phyloP scores from a whole-genome alignment of 2,888 invertebrate species.

The Drosophila falleni region DNA sequence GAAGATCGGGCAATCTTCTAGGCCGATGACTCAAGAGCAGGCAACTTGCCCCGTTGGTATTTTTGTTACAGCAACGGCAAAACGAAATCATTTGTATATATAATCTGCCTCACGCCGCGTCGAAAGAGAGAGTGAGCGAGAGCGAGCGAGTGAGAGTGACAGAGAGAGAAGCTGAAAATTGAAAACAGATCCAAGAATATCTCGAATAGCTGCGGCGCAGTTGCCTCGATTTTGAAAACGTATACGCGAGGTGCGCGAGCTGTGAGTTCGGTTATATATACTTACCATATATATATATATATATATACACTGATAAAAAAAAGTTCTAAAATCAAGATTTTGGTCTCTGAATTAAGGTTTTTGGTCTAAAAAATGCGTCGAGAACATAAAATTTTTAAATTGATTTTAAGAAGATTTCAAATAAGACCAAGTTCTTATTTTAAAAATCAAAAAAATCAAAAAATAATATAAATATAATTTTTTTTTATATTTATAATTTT shows the following conservation, averaged over 20 bases:
- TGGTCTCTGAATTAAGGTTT: too few relatives aligned
- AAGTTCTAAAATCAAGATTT: too few relatives aligned
- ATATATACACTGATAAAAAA: too few relatives aligned
- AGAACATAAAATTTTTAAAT: too few relatives aligned
- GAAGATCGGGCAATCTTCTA: constrained; percentile 56
- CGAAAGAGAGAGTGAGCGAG: constrained; percentile 19
- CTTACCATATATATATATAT: neutral
- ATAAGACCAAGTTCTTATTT: too few relatives aligned
- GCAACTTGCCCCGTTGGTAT: constrained; percentile 82
- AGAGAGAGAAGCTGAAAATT: constrained; percentile 53
- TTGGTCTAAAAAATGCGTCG: too few relatives aligned
- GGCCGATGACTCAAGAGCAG: constrained; percentile 79
- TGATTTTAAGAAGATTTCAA: too few relatives aligned
- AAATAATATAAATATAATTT: too few relatives aligned
- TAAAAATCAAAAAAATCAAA: too few relatives aligned
- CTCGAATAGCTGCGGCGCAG: constrained; percentile 76
- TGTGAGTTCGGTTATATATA: constrained; percentile 3
- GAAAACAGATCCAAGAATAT: constrained; percentile 85
- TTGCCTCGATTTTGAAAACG: constrained; percentile 64
- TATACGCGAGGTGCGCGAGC: constrained; percentile 57
- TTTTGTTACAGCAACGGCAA: constrained; percentile 80
- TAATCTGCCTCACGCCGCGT: constrained; percentile 67
- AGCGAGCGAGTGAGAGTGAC: neutral
- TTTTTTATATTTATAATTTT: too few relatives aligned
- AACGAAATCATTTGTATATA: constrained; percentile 68